Conservation (phyloP, 1,140 invertebrate species). For the Nasonia giraulti region DNA sequence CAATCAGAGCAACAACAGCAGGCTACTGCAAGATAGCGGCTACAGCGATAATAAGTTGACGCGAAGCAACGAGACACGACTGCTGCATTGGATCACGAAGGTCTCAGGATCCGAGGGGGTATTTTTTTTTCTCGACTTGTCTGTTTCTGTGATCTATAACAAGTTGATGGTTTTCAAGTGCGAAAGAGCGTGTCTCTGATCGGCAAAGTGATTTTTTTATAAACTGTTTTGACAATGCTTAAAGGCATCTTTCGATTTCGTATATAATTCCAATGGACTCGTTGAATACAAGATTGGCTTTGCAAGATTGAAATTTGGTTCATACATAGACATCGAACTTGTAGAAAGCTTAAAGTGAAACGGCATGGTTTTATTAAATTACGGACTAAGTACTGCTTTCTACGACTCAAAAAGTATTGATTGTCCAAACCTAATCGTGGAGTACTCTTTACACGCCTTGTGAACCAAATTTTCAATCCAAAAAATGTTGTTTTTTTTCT, state of each 20-base stretch:
- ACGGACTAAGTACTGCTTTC: neutral
- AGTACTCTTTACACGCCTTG: neutral
- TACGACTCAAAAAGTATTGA: neutral
- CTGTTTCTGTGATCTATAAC: neutral
- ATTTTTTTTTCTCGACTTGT: constrained; percentile 26
- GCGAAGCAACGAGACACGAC: neutral
- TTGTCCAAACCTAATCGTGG: neutral
- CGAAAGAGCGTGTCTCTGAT: neutral
- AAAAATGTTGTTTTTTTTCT: constrained; percentile 8
- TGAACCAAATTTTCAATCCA: neutral
- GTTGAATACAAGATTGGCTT: neutral
- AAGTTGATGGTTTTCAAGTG: neutral
- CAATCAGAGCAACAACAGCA: constrained; percentile 69
- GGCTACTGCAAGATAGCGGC: constrained; percentile 65
- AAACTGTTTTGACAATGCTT: neutral
- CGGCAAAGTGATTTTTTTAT: neutral
- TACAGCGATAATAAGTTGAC: neutral
- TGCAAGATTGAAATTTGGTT: neutral
- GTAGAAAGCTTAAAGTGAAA: no score
- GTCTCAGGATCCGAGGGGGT: neutral
- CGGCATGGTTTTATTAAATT: neutral
- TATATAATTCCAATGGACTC: neutral
- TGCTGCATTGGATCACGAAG: constrained; percentile 21
- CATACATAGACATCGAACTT: neutral
- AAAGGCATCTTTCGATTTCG: neutral